phyloP scores from a whole-genome alignment of 1,140 invertebrate species.

The Euwallacea similis region DNA sequence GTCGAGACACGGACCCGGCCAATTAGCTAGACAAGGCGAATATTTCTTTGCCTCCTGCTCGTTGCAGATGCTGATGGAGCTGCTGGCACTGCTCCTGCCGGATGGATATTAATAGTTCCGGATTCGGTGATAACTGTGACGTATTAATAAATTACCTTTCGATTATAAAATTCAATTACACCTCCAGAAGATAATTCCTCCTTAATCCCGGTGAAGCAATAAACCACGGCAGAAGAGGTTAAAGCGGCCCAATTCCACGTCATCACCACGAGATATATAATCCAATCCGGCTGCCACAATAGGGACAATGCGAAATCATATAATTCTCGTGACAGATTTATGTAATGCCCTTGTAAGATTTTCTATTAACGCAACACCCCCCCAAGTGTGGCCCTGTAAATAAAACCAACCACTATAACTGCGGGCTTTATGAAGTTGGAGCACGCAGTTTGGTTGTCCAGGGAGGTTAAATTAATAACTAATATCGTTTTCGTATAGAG shows the following conservation, averaged over 20 bases:
- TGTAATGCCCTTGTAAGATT: conserved; percentile 38
- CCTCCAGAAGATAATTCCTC: conserved; percentile 13
- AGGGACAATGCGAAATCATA: conserved; percentile 35
- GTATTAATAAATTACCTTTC: conserved; percentile 14
- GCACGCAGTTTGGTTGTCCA: conserved; percentile 17
- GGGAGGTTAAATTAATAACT: neutral
- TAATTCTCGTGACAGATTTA: conserved; percentile 37
- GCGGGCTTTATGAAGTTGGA: conserved; percentile 31
- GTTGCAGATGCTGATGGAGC: conserved; percentile 24
- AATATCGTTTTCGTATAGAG: no score
- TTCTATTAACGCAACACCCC: conserved; percentile 32
- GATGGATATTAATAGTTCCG: conserved; percentile 35
- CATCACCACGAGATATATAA: conserved; percentile 21
- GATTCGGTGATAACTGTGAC: conserved; percentile 4
- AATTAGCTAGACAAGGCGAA: conserved; percentile 48
- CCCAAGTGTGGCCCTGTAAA: conserved; percentile 20
- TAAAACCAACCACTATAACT: conserved; percentile 7
- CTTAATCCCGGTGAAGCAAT: conserved; percentile 29
- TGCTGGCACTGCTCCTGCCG: neutral
- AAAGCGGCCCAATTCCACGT: conserved; percentile 25
- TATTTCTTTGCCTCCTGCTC: conserved; percentile 34
- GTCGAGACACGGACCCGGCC: conserved; percentile 51
- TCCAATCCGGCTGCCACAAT: conserved; percentile 33
- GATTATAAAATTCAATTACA: conserved; percentile 34
- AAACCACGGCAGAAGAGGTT: conserved; percentile 35